Base-by-base conservation (phyloP, 2,888 invertebrate species). In the Holacanthella duospinosa region DNA sequence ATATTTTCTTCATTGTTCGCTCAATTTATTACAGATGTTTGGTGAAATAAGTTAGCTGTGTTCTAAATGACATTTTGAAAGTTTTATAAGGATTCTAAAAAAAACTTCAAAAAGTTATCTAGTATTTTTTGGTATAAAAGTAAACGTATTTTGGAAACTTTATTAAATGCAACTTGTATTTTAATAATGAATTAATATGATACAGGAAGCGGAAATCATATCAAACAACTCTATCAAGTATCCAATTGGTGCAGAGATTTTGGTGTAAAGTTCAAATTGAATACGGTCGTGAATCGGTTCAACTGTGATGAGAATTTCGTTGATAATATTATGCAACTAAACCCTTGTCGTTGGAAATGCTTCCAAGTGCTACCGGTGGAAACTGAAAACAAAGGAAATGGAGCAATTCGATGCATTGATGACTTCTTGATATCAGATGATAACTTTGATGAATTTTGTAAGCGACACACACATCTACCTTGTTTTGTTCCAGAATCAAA, bases 291-390 rank as follows among this genome's bases (percentile, higher is more conserved):
- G 1, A 81, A 81, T 67, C 77, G 77, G 1, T 79, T 77, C 72
- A 81, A 81, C 72, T 73, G 76, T 64, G 69, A 78, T 55, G 81
- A 81, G 72, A 75, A 80, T 67, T 80, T 81, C 79, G 70, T 68
- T 1, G 75, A 76, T n/a, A 71, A 77, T 65, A 79, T 81, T 29
- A 59, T 64, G 4, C 63, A 73, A 19, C 73, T 81, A 6, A 74
- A 78, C 59, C 81, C 81, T 2, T 74, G 77, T 19, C 75, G 79
- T 74, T 79, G 77, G 73, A 74, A 77, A 75, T 80, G 80, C 19
- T 81, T 81, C 71, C 81, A 81, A 73, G 81, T 80, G 68, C 74
- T 81, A 16, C 70, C 80, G 12, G 74, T 81, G 16, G 79, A 79
- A 55, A 81, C 81, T 1, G 81, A 81, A 74, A 81, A 81, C 71